Evolutionary conservation across 2,113 vertebrate genomes (phyloP).

Genomic region (Nettapus auritus): DNA sequence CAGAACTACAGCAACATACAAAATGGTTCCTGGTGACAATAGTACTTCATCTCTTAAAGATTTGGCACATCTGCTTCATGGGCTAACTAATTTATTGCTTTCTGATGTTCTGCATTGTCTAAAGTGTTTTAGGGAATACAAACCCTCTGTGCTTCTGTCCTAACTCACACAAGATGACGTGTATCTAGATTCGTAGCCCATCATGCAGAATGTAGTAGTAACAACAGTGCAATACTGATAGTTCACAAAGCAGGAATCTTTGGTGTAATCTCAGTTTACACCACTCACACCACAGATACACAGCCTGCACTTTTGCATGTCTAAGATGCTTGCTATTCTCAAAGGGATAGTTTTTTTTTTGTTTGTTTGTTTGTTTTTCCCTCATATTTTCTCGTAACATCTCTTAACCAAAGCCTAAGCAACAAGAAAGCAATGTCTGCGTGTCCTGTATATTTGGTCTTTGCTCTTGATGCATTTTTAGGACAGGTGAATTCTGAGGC

Average conservation of each 20-base stretch:
- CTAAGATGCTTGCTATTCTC: neutral
- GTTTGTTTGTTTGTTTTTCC: neutral
- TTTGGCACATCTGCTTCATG: neutral
- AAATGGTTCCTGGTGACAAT: neutral
- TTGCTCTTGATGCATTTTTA: neutral
- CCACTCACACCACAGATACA: fast-evolving
- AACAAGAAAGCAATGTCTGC: neutral
- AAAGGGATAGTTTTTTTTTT: neutral
- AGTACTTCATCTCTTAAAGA: neutral
- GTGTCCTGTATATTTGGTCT: neutral
- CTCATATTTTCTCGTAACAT: neutral
- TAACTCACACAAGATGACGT: neutral
- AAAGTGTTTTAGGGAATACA: neutral
- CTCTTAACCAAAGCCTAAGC: neutral
- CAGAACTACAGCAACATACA: neutral
- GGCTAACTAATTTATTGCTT: neutral
- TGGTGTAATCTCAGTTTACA: neutral
- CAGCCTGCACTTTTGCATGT: neutral
- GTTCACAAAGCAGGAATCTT: neutral
- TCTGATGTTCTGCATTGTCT: neutral
- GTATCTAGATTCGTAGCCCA: neutral
- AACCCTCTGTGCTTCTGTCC: neutral
- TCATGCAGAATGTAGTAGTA: neutral
- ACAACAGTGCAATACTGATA: neutral
- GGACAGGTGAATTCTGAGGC: neutral